phyloP scores from a whole-genome alignment of 2,888 invertebrate species.

The Patella pellucida region DNA sequence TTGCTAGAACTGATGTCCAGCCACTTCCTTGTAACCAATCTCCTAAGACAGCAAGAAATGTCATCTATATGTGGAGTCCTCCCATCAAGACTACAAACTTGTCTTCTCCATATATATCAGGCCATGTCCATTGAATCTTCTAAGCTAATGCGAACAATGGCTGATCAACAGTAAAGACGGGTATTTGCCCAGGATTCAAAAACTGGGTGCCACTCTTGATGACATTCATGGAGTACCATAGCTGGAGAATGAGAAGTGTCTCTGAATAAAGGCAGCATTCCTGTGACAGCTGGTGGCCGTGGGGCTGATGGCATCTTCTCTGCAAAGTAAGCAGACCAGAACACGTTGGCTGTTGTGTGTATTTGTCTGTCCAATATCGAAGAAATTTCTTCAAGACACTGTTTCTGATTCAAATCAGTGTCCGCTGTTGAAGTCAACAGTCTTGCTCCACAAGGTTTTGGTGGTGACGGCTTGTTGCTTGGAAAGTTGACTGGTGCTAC shows the following conservation, averaged over 20 bases:
- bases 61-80: slow-evolving; percentile 11
- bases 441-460: too few relatives aligned
- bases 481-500: not conserved
- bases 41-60: not conserved
- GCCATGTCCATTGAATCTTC: slow-evolving; percentile 12
- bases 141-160: not conserved
- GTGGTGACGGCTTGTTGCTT: not conserved
- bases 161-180: not conserved
- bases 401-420: too few relatives aligned
- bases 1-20: not conserved
- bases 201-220: not conserved
- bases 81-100: slow-evolving; percentile 9
- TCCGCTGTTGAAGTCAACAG: too few relatives aligned
- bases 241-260: not conserved
- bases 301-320: too few relatives aligned
- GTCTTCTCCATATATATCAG: slow-evolving; percentile 4
- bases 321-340: not conserved
- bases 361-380: too few relatives aligned
- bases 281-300: not conserved
- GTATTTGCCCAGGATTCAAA: not conserved
- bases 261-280: slow-evolving; percentile 3
- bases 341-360: not conserved
- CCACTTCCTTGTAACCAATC: not conserved
- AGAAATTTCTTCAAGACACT: too few relatives aligned
- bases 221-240: slow-evolving; percentile 7